Evolutionary conservation across 2,113 vertebrate species (phyloP).

Genomic region (Prinia subflava): DNA sequence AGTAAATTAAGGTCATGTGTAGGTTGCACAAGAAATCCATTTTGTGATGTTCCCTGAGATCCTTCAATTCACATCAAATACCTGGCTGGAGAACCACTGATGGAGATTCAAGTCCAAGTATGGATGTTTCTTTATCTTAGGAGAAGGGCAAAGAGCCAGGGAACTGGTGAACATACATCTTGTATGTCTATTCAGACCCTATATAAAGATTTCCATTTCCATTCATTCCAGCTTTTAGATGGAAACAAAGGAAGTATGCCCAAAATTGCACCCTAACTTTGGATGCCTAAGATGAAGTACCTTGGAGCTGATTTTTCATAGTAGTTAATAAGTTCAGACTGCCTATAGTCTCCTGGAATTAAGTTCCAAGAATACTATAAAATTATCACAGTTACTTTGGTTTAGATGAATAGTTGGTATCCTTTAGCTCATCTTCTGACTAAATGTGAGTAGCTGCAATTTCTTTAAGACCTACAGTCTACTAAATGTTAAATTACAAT

Average conservation of each 20-base stretch:
- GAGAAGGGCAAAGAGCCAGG: neutral
- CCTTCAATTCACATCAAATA: neutral
- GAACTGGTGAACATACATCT: neutral
- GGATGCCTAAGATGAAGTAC: neutral
- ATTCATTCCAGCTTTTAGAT: neutral
- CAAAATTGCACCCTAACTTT: neutral
- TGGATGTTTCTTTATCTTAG: neutral
- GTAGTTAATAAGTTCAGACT: neutral
- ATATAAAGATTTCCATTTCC: neutral
- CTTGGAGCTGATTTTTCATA: neutral
- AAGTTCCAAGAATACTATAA: neutral
- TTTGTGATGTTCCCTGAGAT: neutral
- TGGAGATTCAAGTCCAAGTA: neutral
- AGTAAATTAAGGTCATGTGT: neutral
- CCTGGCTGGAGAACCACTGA: neutral
- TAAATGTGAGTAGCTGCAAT: neutral
- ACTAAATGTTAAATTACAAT: neutral
- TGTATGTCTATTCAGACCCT: neutral
- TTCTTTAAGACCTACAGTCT: neutral
- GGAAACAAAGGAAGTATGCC: neutral
- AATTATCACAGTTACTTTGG: neutral
- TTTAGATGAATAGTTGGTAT: neutral
- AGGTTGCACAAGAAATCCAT: neutral
- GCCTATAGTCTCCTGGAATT: neutral
- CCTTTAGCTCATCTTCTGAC: neutral